Base-by-base conservation (phyloP, 2,113 vertebrate genomes). In the Perca schrenkii region DNA sequence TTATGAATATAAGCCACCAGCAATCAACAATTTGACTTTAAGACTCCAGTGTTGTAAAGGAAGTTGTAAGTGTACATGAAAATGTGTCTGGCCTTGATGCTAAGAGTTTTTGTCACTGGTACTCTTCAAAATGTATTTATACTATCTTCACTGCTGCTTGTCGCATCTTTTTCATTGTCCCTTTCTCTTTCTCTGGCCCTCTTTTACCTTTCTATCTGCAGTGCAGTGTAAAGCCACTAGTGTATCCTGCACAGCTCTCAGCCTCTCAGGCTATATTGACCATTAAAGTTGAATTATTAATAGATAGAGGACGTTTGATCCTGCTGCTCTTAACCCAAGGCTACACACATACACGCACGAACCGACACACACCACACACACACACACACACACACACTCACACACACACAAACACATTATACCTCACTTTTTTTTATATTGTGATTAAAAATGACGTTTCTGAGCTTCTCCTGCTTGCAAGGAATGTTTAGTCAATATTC, bases 231-330 rank as follows among this genome's bases (percentile, higher is more conserved):
- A 71, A 79, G 62, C 79, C 56, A 43, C 65, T 19, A 46, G 47
- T 77, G 80, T 69, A 25, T 72, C 81, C 66, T 71, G 75, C 77
- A 7, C 63, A 57, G 58, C 56, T 61, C 73, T 77, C 73, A 52
- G 61, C 74, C 80, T 85, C 66, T 77, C 57, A 13, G 76, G 66
- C 58, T 78, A 16, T 76, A 86, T 57, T 69, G 76, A 78, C 88
- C 90, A 87, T 87, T 90, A 86, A 73, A 77, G 86, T 89, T 91
- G 85, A 93, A 91, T 92, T 87, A 92, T 93, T 93, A 79, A 92
- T 88, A 66, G 84, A 87, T 60, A 74, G 58, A 80, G 70, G 58
- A 67, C 58, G 74, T 49, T 69, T 80, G 74, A 89, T 84, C 76
- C 68, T 77, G 62, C 81, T 82, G 83, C 78, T 79, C 40, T 81